These are phyloP conservation scores for Thalpophila matura DNA, from an alignment of 2,888 invertebrate species.

Conservation along the genomic window DNA sequence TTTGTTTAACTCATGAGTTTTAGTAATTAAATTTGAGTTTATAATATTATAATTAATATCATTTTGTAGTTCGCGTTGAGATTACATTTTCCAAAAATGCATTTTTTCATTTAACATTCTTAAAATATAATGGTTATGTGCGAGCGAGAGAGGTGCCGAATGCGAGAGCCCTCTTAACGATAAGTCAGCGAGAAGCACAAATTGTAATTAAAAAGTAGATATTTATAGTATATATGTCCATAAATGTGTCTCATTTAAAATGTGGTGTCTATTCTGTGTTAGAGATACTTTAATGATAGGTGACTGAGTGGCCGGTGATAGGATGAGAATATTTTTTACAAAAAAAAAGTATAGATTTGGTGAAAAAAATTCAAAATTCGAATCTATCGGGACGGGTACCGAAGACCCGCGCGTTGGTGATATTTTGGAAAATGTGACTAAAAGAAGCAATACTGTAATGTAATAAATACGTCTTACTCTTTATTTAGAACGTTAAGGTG, in stretches of 20 bases:
- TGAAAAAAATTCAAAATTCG: constrained; percentile 69
- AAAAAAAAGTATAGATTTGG: constrained; percentile 73
- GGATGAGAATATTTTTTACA: constrained; percentile 88
- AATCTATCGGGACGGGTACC: constrained; percentile 67
- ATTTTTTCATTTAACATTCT: no score
- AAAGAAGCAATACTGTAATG: constrained; percentile 95
- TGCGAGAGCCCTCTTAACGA: no score
- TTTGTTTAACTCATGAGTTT: no score
- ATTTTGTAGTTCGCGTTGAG: no score
- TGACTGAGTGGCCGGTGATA: constrained; percentile 86
- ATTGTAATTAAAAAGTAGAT: constrained; percentile 84
- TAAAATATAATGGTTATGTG: no score
- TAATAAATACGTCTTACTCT: constrained; percentile 91
- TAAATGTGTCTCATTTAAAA: constrained; percentile 89
- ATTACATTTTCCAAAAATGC: no score
- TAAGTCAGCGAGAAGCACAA: constrained; percentile 83
- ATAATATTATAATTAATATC: no score
- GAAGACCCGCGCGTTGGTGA: constrained; percentile 86
- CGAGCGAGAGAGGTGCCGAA: no score
- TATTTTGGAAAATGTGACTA: constrained; percentile 93
- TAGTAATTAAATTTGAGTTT: no score
- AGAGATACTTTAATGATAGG: constrained; percentile 86
- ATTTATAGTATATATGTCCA: constrained; percentile 88
- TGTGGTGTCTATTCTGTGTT: constrained; percentile 90
- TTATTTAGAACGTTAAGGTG: constrained; percentile 88